These are phyloP conservation scores for Danio albolineatus DNA, from an alignment of 2,797 vertebrate genomes.

Conservation along the genomic window DNA sequence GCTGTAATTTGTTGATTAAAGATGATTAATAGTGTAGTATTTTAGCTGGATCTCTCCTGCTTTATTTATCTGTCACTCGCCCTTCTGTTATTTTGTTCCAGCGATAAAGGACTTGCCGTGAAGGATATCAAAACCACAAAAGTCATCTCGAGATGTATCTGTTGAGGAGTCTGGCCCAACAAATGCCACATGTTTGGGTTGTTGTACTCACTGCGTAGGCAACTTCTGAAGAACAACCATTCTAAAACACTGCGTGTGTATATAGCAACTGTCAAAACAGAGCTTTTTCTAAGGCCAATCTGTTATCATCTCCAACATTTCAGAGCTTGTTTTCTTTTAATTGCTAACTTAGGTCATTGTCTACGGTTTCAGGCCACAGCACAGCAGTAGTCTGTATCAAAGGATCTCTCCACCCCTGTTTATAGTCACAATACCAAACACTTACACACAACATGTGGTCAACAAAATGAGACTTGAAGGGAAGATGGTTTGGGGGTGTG, in stretches of 20 bases:
- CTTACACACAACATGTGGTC: conserved; percentile 32
- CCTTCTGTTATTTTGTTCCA: conserved; percentile 33
- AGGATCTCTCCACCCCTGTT: conserved; percentile 52
- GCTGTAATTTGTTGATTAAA: conserved; percentile 43
- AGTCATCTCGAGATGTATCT: conserved; percentile 20
- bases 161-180: conserved; percentile 34
- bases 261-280: conserved; percentile 76
- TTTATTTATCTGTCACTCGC: conserved; percentile 22
- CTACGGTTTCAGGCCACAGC: conserved; percentile 64
- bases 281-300: conserved; percentile 63
- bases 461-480: not conserved
- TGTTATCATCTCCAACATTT: conserved; percentile 62
- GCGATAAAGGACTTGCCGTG: conserved; percentile 12
- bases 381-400: conserved; percentile 58
- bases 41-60: conserved; percentile 38
- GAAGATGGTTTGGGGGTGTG: not conserved
- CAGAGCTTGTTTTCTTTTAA: conserved; percentile 61
- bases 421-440: conserved; percentile 52
- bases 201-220: conserved; percentile 44
- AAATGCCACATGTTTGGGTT: conserved; percentile 56
- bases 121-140: conserved; percentile 43
- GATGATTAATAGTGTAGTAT: conserved; percentile 35
- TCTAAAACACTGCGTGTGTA: conserved; percentile 52
- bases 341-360: conserved; percentile 59
- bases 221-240: conserved; percentile 41